phyloP scores from a whole-genome alignment of 2,888 invertebrate species.

The Lapara coniferarum region DNA sequence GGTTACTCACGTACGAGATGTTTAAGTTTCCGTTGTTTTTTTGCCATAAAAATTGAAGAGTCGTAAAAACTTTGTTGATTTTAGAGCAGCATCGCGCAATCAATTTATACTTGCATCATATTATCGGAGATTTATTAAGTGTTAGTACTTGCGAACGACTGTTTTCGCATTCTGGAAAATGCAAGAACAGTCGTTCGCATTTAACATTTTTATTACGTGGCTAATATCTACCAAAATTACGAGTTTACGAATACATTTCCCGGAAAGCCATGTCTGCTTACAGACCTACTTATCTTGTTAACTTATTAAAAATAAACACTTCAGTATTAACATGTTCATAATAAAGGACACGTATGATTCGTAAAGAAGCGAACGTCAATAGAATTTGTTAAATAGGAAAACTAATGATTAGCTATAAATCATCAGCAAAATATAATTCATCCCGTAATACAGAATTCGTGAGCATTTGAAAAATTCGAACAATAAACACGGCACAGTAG shows the following conservation, averaged over 20 bases:
- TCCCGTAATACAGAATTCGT: constrained; percentile 5
- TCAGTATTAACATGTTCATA: not conserved
- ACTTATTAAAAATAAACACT: constrained; percentile 4
- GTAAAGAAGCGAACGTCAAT: not conserved
- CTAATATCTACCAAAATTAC: constrained; percentile 8
- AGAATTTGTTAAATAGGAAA: not conserved
- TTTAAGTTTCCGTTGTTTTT: constrained; percentile 34
- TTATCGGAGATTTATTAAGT: constrained; percentile 12
- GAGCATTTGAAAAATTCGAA: constrained; percentile 21
- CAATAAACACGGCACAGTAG: constrained; percentile 25
- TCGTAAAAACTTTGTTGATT: constrained; percentile 29
- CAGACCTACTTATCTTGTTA: not conserved
- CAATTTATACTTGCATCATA: constrained; percentile 24
- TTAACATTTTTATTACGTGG: constrained; percentile 12
- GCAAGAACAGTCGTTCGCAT: too few species aligned
- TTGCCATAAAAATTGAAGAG: constrained; percentile 27
- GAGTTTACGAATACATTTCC: not conserved
- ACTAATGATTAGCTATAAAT: constrained; percentile 7
- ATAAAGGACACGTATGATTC: constrained; percentile 5
- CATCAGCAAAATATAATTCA: constrained; percentile 13
- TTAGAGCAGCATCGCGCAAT: constrained; percentile 15
- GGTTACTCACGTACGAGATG: constrained; percentile 38
- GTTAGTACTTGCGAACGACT: constrained; percentile 9
- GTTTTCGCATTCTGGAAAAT: constrained; percentile 13
- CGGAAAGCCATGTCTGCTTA: not conserved